A percentile compares a stretch with the other conserved stretches of the same genome.
Conservation (phyloP, 2,113 vertebrate species). For the Nicator chloris region DNA sequence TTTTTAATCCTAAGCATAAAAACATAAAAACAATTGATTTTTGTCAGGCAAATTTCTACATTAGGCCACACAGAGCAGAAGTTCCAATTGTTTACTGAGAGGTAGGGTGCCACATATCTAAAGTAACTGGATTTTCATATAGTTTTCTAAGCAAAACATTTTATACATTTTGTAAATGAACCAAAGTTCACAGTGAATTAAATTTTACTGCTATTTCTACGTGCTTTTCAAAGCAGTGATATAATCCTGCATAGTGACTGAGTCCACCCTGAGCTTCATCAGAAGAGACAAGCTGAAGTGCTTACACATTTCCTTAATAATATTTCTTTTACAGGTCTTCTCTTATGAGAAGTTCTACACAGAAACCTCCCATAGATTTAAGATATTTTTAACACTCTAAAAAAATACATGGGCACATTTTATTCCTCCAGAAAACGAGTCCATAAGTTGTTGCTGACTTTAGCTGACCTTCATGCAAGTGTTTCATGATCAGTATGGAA, state of each 20-base stretch:
- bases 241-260: background rate
- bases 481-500: conserved; percentile 54
- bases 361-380: conserved; percentile 11
- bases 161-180: background rate
- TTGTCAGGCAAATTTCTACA: background rate
- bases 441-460: conserved; percentile 58
- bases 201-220: background rate
- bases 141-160: background rate
- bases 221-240: background rate
- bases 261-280: conserved; percentile 18
- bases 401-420: conserved; percentile 8
- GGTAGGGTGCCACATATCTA: background rate
- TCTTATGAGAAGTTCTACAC: conserved; percentile 16
- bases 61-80: background rate
- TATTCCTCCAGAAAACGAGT: conserved; percentile 44
- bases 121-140: background rate
- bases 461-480: conserved; percentile 66
- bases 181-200: background rate
- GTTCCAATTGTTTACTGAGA: background rate
- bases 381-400: background rate
- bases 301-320: background rate
- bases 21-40: background rate
- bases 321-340: conserved; percentile 17
- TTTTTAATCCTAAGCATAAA: background rate
- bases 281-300: conserved; percentile 16